phyloP scores from a whole-genome alignment of 2,113 vertebrate species.

The Equus przewalskii region DNA sequence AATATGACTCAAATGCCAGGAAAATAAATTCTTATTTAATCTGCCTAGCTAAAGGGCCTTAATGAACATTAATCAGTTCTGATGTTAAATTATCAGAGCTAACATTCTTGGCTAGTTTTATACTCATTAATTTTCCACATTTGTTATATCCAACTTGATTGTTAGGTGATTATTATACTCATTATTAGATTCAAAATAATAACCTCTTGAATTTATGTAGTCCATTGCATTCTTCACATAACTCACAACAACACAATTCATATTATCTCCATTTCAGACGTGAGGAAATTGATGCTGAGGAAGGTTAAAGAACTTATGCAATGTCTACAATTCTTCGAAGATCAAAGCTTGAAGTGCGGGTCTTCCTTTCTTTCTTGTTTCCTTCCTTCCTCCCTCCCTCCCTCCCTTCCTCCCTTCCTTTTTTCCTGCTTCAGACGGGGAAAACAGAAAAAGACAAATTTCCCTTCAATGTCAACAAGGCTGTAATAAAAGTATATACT shows the following conservation, averaged over 20 bases:
- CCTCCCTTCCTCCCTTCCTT: too few species aligned
- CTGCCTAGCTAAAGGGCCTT: constrained; percentile 28
- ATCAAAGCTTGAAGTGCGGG: neutral
- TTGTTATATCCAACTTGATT: constrained; percentile 38
- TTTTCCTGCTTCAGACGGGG: neutral
- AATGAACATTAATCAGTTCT: constrained; percentile 63
- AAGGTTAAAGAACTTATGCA: neutral
- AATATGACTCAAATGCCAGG: constrained; percentile 50
- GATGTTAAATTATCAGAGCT: constrained; percentile 58
- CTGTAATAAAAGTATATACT: neutral
- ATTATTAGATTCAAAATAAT: constrained; percentile 49
- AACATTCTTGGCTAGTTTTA: constrained; percentile 47
- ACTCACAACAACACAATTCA: neutral
- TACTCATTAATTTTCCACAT: constrained; percentile 45
- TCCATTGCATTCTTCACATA: neutral
- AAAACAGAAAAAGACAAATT: neutral
- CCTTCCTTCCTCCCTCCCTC: neutral
- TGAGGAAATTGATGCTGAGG: neutral
- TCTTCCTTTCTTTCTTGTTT: neutral
- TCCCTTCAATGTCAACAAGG: neutral
- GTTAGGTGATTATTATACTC: constrained; percentile 23
- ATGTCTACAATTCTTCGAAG: neutral
- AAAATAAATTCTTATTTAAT: constrained; percentile 68
- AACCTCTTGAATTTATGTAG: neutral
- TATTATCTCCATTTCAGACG: neutral